phyloP scores from a whole-genome alignment of 2,797 vertebrate species.

The Oreonectes daqikongensis region DNA sequence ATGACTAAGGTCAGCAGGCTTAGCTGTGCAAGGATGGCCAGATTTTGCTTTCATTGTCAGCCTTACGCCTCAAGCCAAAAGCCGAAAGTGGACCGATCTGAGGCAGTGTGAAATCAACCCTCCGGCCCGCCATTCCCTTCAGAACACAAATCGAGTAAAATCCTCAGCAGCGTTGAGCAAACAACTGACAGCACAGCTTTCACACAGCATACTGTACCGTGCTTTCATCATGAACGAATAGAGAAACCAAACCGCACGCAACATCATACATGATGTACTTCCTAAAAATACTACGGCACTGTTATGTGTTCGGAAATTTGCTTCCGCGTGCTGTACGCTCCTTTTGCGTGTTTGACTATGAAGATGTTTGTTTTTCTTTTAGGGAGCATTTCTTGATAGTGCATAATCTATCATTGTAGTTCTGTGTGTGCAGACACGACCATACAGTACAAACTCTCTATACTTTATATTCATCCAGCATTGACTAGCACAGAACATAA shows the following conservation, averaged over 20 bases:
- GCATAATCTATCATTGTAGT: no score
- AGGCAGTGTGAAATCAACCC: constrained; percentile 54
- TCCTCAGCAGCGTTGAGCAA: neutral
- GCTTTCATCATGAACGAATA: neutral
- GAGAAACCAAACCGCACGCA: neutral
- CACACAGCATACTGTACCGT: constrained; percentile 7
- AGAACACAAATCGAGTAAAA: constrained; percentile 31
- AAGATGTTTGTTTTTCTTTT: no score
- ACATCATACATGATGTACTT: neutral
- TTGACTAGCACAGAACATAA: no score
- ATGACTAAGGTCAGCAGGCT: neutral
- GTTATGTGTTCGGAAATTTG: neutral
- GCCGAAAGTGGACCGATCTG: constrained; percentile 14
- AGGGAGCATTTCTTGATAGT: no score
- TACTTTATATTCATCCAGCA: no score
- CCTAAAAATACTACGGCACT: neutral
- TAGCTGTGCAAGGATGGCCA: neutral
- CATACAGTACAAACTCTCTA: no score
- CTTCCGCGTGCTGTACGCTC: neutral
- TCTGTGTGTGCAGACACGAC: no score
- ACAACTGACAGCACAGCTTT: constrained; percentile 1
- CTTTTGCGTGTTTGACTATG: neutral
- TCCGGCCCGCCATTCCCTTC: constrained; percentile 8
- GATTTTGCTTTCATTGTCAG: constrained; percentile 8
- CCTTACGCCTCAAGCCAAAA: constrained; percentile 41